Evolutionary conservation across 2,888 invertebrate species (phyloP), one percentile per base, ranked within the genome.

Genomic region (Ochropleura leucogaster): DNA sequence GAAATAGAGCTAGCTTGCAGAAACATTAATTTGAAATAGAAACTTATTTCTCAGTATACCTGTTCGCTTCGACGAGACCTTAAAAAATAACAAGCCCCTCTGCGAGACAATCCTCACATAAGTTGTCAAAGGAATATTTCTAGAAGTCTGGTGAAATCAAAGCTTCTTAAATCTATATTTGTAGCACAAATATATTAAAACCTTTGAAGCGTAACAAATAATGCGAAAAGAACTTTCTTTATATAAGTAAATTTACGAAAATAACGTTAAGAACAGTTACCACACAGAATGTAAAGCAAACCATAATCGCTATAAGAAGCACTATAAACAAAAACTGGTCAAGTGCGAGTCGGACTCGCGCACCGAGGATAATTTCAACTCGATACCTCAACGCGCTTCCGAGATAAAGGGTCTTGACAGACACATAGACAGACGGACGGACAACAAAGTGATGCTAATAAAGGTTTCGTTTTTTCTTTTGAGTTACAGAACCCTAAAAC

Each of bases 71-170:
- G n/a, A 53, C 77, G n/a, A 51, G 1, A 53, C 20, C 42, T 47
- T 30, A 30, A 12, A 60, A 42, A 46, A 40, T 73, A 53, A 51
- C n/a, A 73, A 73, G 46, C n/a, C 42, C 12, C 14, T 57, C 40
- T 59, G 14, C 9, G 2, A 77, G 16, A 44, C 66, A 40, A 68
- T 3, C 6, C 49, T 49, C 57, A 59, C 18, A 59, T 40, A 68
- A 46, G 49, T 6, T 46, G 10, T 68, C 40, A 51, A 74, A 68
- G 18, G 44, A 75, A 75, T 78, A 53, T 70, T 68, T 68, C 53
- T 51, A 68, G 46, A 42, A n/a, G 4, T 18, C 16, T 77, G 16
- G 44, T 30, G 55, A 57, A 30, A 67, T 74, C 66, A 74, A 68
- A 51, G 51, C 51, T 42, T n/a, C 46, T 68, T 51, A 60, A 46